Evolutionary conservation across 2,888 invertebrate species (phyloP).

Genomic region (Ophion obscuratus): DNA sequence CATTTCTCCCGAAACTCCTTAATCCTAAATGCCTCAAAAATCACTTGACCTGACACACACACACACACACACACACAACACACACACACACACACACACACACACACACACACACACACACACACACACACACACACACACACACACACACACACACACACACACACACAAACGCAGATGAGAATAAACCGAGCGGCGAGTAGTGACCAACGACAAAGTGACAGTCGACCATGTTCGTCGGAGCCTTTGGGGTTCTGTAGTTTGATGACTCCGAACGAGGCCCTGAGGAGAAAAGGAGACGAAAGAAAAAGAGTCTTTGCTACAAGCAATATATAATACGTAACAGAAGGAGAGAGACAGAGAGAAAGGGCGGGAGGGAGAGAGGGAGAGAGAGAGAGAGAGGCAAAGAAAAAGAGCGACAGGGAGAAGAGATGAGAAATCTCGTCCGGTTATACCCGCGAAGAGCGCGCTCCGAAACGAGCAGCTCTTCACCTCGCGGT

Average conservation of each 20-base stretch:
- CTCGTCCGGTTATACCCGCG: slow-evolving; percentile 48
- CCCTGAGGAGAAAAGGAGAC: slow-evolving; percentile 48
- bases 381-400: slow-evolving; percentile 43
- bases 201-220: slow-evolving; percentile 73
- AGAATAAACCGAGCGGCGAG: slow-evolving; percentile 42
- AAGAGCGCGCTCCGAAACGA: slow-evolving; percentile 31
- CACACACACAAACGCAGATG: not conserved
- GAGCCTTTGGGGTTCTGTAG: slow-evolving; percentile 66
- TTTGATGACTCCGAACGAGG: slow-evolving; percentile 66
- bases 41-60: not conserved
- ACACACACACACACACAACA: not conserved
- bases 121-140: not conserved
- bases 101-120: not conserved
- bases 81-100: not conserved
- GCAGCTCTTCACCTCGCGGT: slow-evolving; percentile 59
- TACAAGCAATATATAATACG: slow-evolving; percentile 33
- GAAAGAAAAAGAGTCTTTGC: slow-evolving; percentile 36
- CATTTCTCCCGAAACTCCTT: not conserved
- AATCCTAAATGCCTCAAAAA: not conserved
- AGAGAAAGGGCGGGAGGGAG: slow-evolving; percentile 22
- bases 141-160: not conserved
- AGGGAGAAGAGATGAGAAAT: slow-evolving; percentile 49
- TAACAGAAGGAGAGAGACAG: slow-evolving; percentile 17
- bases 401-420: slow-evolving; percentile 39
- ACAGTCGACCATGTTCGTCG: slow-evolving; percentile 72